These are phyloP conservation scores for Ips typographus DNA, from an alignment of 1,140 invertebrate species.

Conservation along the genomic window DNA sequence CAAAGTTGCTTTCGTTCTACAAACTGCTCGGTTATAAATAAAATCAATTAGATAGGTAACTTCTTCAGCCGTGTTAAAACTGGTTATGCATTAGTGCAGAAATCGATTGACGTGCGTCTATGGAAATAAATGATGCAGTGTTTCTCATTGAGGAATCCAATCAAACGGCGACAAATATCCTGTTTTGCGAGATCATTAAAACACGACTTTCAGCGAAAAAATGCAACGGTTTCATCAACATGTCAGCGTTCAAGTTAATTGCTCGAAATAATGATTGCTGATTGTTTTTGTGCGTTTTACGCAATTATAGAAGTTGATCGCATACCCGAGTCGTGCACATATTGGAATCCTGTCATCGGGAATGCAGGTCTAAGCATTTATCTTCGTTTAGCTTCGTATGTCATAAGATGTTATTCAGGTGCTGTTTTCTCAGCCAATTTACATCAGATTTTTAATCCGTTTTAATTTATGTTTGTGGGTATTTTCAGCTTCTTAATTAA, in stretches of 20 bases:
- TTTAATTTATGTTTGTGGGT: neutral
- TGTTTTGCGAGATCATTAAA: conserved; percentile 32
- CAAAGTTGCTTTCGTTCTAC: no score
- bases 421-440: conserved; percentile 26
- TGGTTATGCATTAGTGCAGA: no score
- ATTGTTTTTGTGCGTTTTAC: conserved; percentile 23
- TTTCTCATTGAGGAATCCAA: conserved; percentile 17
- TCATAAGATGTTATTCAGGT: conserved; percentile 17
- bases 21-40: no score
- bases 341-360: conserved; percentile 27
- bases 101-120: neutral
- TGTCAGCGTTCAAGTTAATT: conserved; percentile 31
- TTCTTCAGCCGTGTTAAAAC: no score
- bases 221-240: conserved; percentile 34
- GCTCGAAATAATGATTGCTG: conserved; percentile 28
- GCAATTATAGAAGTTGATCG: conserved; percentile 25
- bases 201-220: conserved; percentile 12
- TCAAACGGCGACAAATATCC: conserved; percentile 32
- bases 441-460: conserved; percentile 12
- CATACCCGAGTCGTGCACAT: conserved; percentile 25
- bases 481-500: no score
- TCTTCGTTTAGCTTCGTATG: conserved; percentile 21
- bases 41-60: no score
- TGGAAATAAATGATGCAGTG: conserved; percentile 7
- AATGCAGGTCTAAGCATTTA: conserved; percentile 25